Conservation (phyloP, 2,888 invertebrate species). For the Noctuana brunneofusca region DNA sequence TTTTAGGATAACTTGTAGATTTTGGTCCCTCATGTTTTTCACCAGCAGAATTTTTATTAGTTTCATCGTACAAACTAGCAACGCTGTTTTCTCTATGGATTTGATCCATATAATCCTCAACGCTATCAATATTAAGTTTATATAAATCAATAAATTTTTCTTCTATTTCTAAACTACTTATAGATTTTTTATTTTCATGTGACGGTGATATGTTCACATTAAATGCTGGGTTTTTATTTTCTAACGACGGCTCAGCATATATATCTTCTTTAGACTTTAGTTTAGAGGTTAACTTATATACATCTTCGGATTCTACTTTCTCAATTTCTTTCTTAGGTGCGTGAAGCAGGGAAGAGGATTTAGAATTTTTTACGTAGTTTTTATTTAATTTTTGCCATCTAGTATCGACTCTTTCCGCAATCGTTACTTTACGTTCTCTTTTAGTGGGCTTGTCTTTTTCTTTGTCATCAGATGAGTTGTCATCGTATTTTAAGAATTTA, state of each 20-base stretch:
- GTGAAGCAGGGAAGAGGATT: background rate
- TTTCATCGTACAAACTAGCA: background rate
- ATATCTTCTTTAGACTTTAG: too few species aligned
- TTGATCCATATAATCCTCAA: constrained; percentile 1
- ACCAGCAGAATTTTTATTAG: background rate
- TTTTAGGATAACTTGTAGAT: too few species aligned
- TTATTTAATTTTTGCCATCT: background rate
- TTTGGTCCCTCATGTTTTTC: background rate
- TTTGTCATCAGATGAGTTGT: constrained; percentile 10
- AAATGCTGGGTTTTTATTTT: too few species aligned
- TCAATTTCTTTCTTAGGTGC: background rate
- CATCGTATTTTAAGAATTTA: constrained; percentile 41
- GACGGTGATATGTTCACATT: too few species aligned
- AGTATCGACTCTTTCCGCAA: constrained; percentile 9
- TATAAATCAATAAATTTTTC: background rate
- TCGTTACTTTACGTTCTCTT: constrained; percentile 35
- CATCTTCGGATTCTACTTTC: background rate
- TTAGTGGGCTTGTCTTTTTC: constrained; percentile 14
- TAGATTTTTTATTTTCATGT: background rate
- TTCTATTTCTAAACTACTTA: background rate
- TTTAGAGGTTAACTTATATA: background rate
- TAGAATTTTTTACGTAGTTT: too few species aligned
- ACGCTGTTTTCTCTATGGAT: background rate
- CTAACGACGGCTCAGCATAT: too few species aligned
- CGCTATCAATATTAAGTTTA: background rate